Evolutionary conservation across 2,797 vertebrate species (phyloP).

Genomic region (Valencia hispanica): DNA sequence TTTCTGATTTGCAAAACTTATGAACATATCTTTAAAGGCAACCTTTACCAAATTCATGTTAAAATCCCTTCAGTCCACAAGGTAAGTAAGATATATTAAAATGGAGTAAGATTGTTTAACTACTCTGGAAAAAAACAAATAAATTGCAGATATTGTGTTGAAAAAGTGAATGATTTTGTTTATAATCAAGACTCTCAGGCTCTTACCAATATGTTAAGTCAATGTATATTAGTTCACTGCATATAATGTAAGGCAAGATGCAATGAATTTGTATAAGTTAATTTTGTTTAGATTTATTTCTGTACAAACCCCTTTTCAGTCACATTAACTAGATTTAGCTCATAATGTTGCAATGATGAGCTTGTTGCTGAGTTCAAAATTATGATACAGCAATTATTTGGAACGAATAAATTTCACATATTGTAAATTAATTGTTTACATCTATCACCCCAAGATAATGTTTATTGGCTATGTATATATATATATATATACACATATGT

Average conservation of each 20-base stretch:
- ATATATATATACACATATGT: too few relatives aligned
- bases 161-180: background rate
- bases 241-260: background rate
- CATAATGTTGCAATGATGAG: constrained; percentile 15
- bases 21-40: background rate
- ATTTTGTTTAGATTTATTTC: background rate
- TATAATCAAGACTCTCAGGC: background rate
- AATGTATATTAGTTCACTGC: background rate
- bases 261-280: background rate
- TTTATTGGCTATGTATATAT: too few relatives aligned
- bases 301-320: background rate
- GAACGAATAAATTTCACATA: constrained; percentile 15
- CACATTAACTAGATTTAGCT: background rate
- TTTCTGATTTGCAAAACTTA: constrained; percentile 2
- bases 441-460: too few relatives aligned
- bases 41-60: background rate
- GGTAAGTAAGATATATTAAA: background rate
- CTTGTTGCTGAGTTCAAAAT: constrained; percentile 7
- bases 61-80: constrained; percentile 1
- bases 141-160: background rate
- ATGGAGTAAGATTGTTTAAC: background rate
- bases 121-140: background rate
- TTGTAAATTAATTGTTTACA: background rate
- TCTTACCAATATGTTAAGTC: background rate
- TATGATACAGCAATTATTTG: constrained; percentile 15